A percentile compares a stretch with the other conserved stretches of the same genome.
phyloP scores from a whole-genome alignment of 1,140 invertebrate species.

The Phymorhynchus buccinoides region DNA sequence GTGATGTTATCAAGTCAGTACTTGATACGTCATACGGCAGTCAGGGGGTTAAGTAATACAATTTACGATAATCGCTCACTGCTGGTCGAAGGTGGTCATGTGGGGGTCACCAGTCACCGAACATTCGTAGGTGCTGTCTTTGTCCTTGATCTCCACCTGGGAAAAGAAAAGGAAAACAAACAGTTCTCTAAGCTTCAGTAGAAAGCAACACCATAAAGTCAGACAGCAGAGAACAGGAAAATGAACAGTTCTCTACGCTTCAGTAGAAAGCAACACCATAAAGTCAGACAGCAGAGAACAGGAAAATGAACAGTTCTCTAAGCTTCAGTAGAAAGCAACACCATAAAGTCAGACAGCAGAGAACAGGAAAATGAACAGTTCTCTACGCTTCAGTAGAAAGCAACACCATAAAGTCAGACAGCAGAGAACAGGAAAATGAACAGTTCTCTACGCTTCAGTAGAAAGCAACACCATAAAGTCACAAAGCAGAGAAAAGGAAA shows the following conservation, averaged over 20 bases:
- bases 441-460: background rate
- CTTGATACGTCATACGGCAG: too few species aligned
- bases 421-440: background rate
- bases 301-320: background rate
- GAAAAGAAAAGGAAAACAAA: background rate
- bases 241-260: too few species aligned
- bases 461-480: background rate
- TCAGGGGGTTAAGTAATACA: too few species aligned
- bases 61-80: constrained; percentile 44
- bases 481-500: background rate
- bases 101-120: constrained; percentile 61
- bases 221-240: background rate
- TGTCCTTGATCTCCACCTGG: constrained; percentile 53
- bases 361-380: background rate
- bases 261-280: too few species aligned
- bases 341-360: too few species aligned
- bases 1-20: too few species aligned
- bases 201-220: background rate
- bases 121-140: constrained; percentile 56
- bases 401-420: too few species aligned
- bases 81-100: constrained; percentile 59
- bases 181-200: background rate
- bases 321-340: background rate
- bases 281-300: too few species aligned
- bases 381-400: too few species aligned